A percentile compares a stretch with the other conserved stretches of the same genome.
These are phyloP conservation scores for Trichogramma dendrolimi DNA, from an alignment of 2,888 invertebrate genomes.

Conservation along the genomic window DNA sequence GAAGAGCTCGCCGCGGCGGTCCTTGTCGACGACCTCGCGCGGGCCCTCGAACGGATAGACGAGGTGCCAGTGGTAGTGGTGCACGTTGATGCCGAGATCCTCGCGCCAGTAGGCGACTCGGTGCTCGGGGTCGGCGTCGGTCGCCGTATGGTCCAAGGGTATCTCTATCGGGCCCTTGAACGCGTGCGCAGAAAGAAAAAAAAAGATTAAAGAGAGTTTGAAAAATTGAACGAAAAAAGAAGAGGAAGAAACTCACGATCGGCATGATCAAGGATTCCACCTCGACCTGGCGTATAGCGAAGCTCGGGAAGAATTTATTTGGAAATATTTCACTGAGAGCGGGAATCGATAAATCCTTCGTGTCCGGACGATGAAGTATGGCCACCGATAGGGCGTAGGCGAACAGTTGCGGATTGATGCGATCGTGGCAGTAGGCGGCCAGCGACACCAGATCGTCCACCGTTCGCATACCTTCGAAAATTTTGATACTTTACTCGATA, in stretches of 20 bases:
- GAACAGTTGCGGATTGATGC: conserved; percentile 75
- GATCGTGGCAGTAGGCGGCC: conserved; percentile 66
- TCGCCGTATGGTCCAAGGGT: conserved; percentile 59
- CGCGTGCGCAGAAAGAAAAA: too few relatives aligned
- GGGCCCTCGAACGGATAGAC: conserved; percentile 75
- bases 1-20: conserved; percentile 75
- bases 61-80: conserved; percentile 90
- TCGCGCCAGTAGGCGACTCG: conserved; percentile 79
- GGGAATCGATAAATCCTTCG: conserved; percentile 66
- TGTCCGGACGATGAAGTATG: conserved; percentile 68
- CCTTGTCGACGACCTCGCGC: conserved; percentile 65
- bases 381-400: conserved; percentile 75
- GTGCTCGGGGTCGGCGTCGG: conserved; percentile 71
- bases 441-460: conserved; percentile 68
- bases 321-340: conserved; percentile 76
- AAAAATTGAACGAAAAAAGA: too few relatives aligned
- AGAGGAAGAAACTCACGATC: conserved; percentile 54
- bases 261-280: conserved; percentile 65
- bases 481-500: too few relatives aligned
- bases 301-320: conserved; percentile 74
- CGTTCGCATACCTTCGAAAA: conserved; percentile 60
- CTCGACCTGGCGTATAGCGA: conserved; percentile 65
- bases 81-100: conserved; percentile 77
- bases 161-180: conserved; percentile 64
- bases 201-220: too few relatives aligned